These are phyloP conservation scores for Micropoecilia bifurca DNA, from an alignment of 2,797 vertebrate genomes.

Conservation along the genomic window DNA sequence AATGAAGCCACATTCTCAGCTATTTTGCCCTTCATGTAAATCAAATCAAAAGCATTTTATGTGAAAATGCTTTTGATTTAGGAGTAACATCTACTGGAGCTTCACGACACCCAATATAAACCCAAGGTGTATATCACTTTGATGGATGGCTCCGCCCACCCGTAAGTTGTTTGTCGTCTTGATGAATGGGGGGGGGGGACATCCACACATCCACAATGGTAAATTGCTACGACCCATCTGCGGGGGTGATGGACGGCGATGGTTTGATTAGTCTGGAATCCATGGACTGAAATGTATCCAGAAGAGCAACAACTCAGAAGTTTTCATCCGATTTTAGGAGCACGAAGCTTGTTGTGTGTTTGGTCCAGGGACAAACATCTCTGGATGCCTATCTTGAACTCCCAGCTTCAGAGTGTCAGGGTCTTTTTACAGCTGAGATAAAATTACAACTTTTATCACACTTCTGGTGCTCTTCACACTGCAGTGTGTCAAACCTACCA, in stretches of 20 bases:
- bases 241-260: constrained; percentile 57
- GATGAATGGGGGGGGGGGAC: constrained; percentile 64
- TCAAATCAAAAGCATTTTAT: not conserved
- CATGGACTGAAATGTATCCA: constrained; percentile 48
- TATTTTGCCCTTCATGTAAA: not conserved
- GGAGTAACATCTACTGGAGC: constrained; percentile 32
- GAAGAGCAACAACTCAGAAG: constrained; percentile 18
- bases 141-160: constrained; percentile 59
- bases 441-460: no score
- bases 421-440: no score
- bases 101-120: constrained; percentile 31
- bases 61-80: constrained; percentile 41
- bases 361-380: constrained; percentile 22
- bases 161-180: constrained; percentile 59
- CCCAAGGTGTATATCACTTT: constrained; percentile 12
- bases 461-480: no score
- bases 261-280: constrained; percentile 23
- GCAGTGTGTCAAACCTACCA: no score
- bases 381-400: not conserved
- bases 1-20: not conserved
- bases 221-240: constrained; percentile 53
- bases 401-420: not conserved
- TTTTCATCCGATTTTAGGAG: constrained; percentile 15
- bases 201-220: constrained; percentile 26
- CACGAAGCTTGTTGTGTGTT: constrained; percentile 25